Base-by-base conservation (phyloP, 2,888 invertebrate species). In the Drosophila vallismaia region DNA sequence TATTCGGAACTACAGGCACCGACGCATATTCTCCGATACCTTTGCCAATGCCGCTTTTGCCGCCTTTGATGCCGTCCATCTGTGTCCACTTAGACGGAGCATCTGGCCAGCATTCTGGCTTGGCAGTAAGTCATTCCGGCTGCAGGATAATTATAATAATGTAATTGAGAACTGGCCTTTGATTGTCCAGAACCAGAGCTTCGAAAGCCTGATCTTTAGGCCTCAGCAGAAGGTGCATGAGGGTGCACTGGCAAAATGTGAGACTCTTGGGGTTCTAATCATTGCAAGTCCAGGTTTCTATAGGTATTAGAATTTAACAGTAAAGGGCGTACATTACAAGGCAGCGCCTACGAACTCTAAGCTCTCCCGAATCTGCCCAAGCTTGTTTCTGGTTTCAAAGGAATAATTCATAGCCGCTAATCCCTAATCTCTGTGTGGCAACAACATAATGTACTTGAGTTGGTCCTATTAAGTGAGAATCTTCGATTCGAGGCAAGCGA, bases 101-200 rank as follows among this genome's bases (percentile, higher is more conserved):
- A 38, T 48, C 57, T 62, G 50, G n/a, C 42, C 53, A 12, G 14
- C 38, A 26, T 19, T 10, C 6, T 7, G 14, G 7, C 14, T 4
- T 8, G 36, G 10, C 8, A 36, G 40, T 40, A 24, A 31, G 52
- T 59, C 64, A 46, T 36, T 40, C 51, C 26, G 28, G 29, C 44
- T 38, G 49, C 49, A 26, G 54, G 53, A 67, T 70, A 67, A 70
- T 70, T 67, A 70, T 67, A 70, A 58, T 70, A 70, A 59, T 59
- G 51, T 50, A 49, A 69, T 57, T 69, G 31, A 46, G 24, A 4
- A 24, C 44, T 10, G 44, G 10, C 24, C 44, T 44, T 24, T 24
- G 24, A 44, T 44, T 44, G 44, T 44, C 5, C 24, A 24, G 24
- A 24, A 14, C 42, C 42, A 6, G 40, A 2, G 2, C 40, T 14